A percentile compares a stretch with the other conserved stretches of the same genome.
Evolutionary conservation across 1,140 invertebrate genomes (phyloP).

Genomic region (Musca domestica): DNA sequence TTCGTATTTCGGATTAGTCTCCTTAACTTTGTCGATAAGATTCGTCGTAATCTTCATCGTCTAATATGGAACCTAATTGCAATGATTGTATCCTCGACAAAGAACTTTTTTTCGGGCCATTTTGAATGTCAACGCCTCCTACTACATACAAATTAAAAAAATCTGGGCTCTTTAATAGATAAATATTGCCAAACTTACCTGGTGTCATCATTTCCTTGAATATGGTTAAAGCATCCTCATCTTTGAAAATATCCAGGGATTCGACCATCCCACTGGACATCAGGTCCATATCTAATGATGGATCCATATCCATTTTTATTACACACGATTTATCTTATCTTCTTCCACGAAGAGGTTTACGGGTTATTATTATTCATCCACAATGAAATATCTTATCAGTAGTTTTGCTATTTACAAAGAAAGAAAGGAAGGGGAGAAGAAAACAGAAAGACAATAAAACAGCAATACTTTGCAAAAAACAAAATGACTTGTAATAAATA

Average conservation of each 20-base stretch:
- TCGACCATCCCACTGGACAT: constrained; percentile 32
- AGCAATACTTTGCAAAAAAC: background rate
- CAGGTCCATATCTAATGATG: constrained; percentile 33
- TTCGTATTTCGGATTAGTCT: no score
- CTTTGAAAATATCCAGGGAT: constrained; percentile 41
- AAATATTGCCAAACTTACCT: constrained; percentile 23
- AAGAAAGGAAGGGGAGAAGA: background rate
- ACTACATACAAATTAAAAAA: no score
- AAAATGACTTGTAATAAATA: background rate
- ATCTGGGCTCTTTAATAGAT: background rate
- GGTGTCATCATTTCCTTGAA: constrained; percentile 46
- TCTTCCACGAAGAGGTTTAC: background rate
- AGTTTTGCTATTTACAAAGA: constrained; percentile 1
- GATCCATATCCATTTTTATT: constrained; percentile 29
- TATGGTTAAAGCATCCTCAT: constrained; percentile 45
- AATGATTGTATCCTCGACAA: no score
- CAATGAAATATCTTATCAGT: constrained; percentile 4
- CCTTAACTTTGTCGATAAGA: no score
- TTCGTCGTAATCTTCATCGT: no score
- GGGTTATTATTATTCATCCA: constrained; percentile 2
- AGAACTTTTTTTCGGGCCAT: no score
- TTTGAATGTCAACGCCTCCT: no score
- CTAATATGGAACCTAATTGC: no score
- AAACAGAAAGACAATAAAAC: background rate
- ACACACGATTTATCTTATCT: background rate